Evolutionary conservation across 2,888 invertebrate species (phyloP), one percentile per base, ranked within the genome.

Genomic region (Drosophila greeni): DNA sequence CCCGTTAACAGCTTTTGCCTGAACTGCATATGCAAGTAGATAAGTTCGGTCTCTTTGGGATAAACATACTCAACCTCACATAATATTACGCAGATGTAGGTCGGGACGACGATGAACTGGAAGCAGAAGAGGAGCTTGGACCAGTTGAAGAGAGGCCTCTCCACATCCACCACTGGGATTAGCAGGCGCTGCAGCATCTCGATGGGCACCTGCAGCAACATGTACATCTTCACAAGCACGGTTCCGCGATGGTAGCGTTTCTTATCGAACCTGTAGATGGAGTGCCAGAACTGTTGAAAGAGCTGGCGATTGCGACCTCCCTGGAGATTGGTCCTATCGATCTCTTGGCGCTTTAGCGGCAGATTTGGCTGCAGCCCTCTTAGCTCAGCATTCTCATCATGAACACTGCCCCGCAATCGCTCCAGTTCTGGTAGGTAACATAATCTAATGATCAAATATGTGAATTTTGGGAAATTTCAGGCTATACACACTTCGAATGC

Each of bases 111-210:
- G 33, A 74, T 16, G 2, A 82, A 23, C 26, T 85, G 78, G 1
- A 75, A 1, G 16, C 66, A 73, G 37, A 74, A 78, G 43, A 82
- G 65, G 12, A 85, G 55, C 60, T 85, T 85, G 7, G 82, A 82
- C 84, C 85, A 84, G 14, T 80, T 48, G 20, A 29, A 74, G 33
- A 80, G 74, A 5, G 70, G 69, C 12, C 69, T 66, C 16, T 74
- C 76, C 42, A 77, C 73, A 18, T 80, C 72, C 12, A 78, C 77
- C 14, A 70, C 58, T 0, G 84, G 85, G 14, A 84, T 66, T 2
- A 92, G 89, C 8, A 92, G 75, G 47, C 89, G 90, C 9, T 93
- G 87, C 0, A 90, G 2, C 18, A 92, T 72, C 71, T 90, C 86
- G 0, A 90, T 86, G 0, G 92, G 92, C 53, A 90, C 85, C 78